A percentile compares a stretch with the other conserved stretches of the same genome.
Evolutionary conservation across 2,888 invertebrate genomes (phyloP).

Genomic region (Mycalesis mineus): DNA sequence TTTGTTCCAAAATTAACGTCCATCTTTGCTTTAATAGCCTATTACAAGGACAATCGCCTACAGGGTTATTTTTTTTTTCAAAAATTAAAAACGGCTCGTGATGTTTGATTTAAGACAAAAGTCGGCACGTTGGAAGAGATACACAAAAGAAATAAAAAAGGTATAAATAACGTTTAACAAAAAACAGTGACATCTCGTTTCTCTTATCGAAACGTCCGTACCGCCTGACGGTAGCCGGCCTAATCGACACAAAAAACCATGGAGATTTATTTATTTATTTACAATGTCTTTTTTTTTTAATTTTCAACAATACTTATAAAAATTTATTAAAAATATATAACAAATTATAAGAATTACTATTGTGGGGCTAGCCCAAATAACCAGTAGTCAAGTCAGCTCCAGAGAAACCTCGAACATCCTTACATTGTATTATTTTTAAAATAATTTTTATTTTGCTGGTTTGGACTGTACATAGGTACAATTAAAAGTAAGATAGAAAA

Average conservation of each 20-base stretch:
- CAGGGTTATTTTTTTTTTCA: slow-evolving; percentile 34
- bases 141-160: slow-evolving; percentile 49
- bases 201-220: slow-evolving; percentile 54
- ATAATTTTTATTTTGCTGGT: no score
- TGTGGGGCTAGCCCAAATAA: no score
- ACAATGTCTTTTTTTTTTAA: background rate
- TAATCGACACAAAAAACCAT: slow-evolving; percentile 43
- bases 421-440: no score
- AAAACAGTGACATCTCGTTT: slow-evolving; percentile 73
- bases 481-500: no score
- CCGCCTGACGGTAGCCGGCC: slow-evolving; percentile 39
- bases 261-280: slow-evolving; percentile 40
- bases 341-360: no score
- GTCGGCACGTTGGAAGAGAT: slow-evolving; percentile 50
- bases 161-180: slow-evolving; percentile 75
- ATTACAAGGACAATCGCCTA: slow-evolving; percentile 22
- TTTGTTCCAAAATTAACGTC: slow-evolving; percentile 13
- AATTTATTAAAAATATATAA: no score
- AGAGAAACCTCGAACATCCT: no score
- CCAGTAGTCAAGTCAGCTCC: no score
- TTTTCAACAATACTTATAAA: no score
- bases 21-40: slow-evolving; percentile 19
- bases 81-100: slow-evolving; percentile 47
- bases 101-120: slow-evolving; percentile 62
- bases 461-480: no score